Evolutionary conservation across 2,797 vertebrate species (phyloP).

Genomic region (Artibeus lituratus): DNA sequence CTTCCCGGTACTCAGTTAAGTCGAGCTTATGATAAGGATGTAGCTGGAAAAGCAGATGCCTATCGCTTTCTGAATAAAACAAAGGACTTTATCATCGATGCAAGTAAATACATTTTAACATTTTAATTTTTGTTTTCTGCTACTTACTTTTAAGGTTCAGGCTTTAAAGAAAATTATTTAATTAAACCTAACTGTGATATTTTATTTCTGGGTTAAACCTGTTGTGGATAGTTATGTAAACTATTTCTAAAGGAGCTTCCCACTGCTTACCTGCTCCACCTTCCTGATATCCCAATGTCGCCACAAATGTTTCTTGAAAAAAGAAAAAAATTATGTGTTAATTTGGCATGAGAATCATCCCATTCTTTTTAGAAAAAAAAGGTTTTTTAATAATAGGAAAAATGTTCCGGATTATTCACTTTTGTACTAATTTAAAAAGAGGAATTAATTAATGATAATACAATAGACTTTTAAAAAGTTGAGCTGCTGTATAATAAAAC

Average conservation of each 20-base stretch:
- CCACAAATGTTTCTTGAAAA: background rate
- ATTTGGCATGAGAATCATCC: background rate
- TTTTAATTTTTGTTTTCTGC: background rate
- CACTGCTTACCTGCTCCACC: background rate
- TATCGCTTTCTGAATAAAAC: slow-evolving; percentile 43
- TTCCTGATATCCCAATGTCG: background rate
- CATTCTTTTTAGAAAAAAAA: background rate
- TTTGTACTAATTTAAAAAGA: background rate
- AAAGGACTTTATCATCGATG: slow-evolving; percentile 69
- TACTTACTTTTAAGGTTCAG: background rate
- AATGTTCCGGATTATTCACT: background rate
- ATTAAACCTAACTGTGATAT: background rate
- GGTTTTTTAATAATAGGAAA: background rate
- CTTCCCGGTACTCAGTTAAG: slow-evolving; percentile 53
- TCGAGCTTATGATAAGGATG: slow-evolving; percentile 59
- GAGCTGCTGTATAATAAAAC: background rate
- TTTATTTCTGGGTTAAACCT: background rate
- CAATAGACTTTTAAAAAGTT: background rate
- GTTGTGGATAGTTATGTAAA: background rate
- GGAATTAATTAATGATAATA: background rate
- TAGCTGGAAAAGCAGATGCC: slow-evolving; percentile 53
- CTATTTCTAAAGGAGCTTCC: background rate
- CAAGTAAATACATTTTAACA: background rate
- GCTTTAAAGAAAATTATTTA: background rate
- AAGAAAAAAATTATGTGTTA: background rate